Percentiles rank a stretch among this genome's conserved stretches.
phyloP scores from a whole-genome alignment of 2,797 vertebrate species.

The Microcaecilia unicolor region DNA sequence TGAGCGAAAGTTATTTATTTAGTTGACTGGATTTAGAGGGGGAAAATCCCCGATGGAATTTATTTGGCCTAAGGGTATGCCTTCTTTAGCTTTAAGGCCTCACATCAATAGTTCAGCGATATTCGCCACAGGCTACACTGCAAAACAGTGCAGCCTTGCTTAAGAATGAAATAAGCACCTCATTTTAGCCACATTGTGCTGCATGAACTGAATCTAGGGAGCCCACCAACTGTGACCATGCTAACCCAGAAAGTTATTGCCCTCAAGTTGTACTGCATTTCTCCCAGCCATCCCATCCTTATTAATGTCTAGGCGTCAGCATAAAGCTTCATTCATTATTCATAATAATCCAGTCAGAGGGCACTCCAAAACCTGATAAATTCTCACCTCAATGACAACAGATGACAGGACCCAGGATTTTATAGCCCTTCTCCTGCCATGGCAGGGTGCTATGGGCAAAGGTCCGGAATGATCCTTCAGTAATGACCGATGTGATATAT shows the following conservation, averaged over 20 bases:
- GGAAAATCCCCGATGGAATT: too few species aligned
- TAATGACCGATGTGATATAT: constrained; percentile 89
- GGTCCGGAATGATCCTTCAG: constrained; percentile 71
- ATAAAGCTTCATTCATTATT: constrained; percentile 96
- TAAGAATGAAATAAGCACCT: constrained; percentile 30
- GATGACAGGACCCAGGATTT: constrained; percentile 92
- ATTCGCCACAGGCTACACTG: constrained; percentile 25
- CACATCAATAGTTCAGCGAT: constrained; percentile 8
- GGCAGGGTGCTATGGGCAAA: constrained; percentile 75
- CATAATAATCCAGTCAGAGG: constrained; percentile 87
- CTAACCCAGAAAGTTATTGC: constrained; percentile 35
- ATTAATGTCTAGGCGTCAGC: constrained; percentile 81
- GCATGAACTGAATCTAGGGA: constrained; percentile 5
- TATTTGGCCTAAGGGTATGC: too few species aligned
- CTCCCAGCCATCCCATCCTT: constrained; percentile 71
- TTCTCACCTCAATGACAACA: constrained; percentile 94
- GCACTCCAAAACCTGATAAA: constrained; percentile 88
- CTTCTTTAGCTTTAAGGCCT: constrained; percentile 2
- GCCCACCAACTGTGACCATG: constrained; percentile 46
- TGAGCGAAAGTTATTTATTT: constrained; percentile 9
- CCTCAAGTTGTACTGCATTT: constrained; percentile 51
- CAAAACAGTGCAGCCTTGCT: constrained; percentile 6
- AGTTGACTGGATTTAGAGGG: not conserved
- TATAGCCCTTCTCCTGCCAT: constrained; percentile 71
- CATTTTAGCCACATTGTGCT: constrained; percentile 4